Evolutionary conservation across 2,113 vertebrate species (phyloP).

Genomic region (Gymnogyps californianus): DNA sequence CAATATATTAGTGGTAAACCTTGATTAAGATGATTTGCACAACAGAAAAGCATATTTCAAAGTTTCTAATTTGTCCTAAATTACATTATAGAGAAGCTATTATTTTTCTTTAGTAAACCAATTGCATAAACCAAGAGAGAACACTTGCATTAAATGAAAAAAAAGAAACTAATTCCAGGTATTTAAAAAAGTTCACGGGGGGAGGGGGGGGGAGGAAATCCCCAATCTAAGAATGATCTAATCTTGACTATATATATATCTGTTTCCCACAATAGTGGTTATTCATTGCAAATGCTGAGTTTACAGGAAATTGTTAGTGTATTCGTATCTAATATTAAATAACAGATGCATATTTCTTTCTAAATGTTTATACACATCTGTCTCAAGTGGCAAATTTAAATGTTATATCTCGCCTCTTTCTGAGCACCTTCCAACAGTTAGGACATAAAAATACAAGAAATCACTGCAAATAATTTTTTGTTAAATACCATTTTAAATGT

Average conservation of each 20-base stretch:
- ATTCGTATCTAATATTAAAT: background rate
- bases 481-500: background rate
- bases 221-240: background rate
- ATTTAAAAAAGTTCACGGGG: background rate
- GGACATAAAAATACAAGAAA: background rate
- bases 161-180: background rate
- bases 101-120: constrained; percentile 49
- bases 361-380: background rate
- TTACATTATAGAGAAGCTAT: constrained; percentile 21
- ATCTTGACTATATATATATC: background rate
- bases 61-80: constrained; percentile 21
- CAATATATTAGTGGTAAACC: constrained; percentile 1
- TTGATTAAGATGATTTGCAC: constrained; percentile 33
- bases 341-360: background rate
- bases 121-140: background rate
- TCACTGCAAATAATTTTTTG: background rate
- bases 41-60: constrained; percentile 59
- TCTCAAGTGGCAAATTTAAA: background rate
- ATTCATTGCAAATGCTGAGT: background rate
- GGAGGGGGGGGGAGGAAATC: too few relatives aligned
- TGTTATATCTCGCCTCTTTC: background rate
- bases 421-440: background rate
- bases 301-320: background rate
- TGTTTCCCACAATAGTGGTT: background rate
- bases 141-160: background rate